Evolutionary conservation across 2,888 invertebrate genomes (phyloP).

Genomic region (Tetranychus truncatus): DNA sequence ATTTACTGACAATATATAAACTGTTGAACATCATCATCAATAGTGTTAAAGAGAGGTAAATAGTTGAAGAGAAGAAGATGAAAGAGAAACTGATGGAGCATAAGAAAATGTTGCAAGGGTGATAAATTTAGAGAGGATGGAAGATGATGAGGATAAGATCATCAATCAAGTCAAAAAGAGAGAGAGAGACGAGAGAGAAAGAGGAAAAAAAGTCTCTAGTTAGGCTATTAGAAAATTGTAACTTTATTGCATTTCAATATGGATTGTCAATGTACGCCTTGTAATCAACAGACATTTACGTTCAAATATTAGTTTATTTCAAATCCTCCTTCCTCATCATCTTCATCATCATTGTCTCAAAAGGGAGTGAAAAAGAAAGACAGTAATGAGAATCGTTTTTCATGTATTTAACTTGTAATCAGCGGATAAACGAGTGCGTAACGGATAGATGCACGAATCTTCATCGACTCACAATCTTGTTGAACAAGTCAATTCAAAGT

Average conservation of each 20-base stretch:
- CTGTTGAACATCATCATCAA: not conserved
- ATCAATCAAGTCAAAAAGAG: not conserved
- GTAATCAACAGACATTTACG: not conserved
- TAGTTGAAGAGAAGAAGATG: not conserved
- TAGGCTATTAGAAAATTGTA: not conserved
- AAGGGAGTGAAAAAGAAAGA: not conserved
- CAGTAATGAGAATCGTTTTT: no score
- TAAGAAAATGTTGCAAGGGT: not conserved
- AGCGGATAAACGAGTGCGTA: no score
- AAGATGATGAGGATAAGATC: constrained; percentile 6
- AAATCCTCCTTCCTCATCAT: not conserved
- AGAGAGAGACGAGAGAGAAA: no score
- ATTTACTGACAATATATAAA: not conserved
- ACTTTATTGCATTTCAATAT: not conserved
- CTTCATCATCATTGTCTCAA: not conserved
- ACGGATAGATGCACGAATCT: no score
- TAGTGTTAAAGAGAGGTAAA: not conserved
- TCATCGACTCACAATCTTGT: no score
- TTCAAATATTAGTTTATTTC: not conserved
- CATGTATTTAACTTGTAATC: no score
- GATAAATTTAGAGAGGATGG: not conserved
- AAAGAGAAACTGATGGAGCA: not conserved
- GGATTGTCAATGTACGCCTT: not conserved
- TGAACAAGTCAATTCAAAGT: no score
- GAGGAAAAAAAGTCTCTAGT: no score